A percentile compares a stretch with the other conserved stretches of the same genome.
phyloP scores from a whole-genome alignment of 1,140 invertebrate species.

The Trypoxylus dichotomus region DNA sequence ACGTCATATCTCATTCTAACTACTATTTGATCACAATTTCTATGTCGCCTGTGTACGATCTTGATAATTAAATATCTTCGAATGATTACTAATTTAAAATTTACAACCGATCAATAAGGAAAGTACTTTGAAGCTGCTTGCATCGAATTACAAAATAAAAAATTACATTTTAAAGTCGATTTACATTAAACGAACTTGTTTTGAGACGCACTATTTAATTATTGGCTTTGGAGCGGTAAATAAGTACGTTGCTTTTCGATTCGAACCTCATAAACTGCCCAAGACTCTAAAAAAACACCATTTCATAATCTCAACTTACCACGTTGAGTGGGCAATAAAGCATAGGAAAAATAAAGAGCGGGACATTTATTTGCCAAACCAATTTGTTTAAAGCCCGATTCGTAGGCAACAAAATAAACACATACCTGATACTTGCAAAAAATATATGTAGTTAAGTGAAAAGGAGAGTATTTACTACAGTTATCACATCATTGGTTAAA shows the following conservation, averaged over 20 bases:
- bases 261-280: too few relatives aligned
- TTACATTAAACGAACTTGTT: not conserved
- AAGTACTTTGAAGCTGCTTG: too few relatives aligned
- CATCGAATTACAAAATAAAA: too few relatives aligned
- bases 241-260: not conserved
- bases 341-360: not conserved
- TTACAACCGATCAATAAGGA: too few relatives aligned
- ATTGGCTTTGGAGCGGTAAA: too few relatives aligned
- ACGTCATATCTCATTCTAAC: too few relatives aligned
- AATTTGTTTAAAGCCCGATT: not conserved
- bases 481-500: constrained; percentile 3
- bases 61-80: too few relatives aligned
- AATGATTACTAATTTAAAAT: too few relatives aligned
- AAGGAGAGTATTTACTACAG: not conserved
- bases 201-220: too few relatives aligned
- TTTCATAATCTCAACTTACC: not conserved
- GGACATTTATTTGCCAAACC: not conserved
- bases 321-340: not conserved
- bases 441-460: not conserved
- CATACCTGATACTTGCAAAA: not conserved
- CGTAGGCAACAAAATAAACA: not conserved
- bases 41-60: too few relatives aligned
- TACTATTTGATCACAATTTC: too few relatives aligned
- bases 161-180: too few relatives aligned
- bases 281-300: not conserved